Conservation (phyloP, 1,140 invertebrate genomes). For the Metaphire vulgaris region DNA sequence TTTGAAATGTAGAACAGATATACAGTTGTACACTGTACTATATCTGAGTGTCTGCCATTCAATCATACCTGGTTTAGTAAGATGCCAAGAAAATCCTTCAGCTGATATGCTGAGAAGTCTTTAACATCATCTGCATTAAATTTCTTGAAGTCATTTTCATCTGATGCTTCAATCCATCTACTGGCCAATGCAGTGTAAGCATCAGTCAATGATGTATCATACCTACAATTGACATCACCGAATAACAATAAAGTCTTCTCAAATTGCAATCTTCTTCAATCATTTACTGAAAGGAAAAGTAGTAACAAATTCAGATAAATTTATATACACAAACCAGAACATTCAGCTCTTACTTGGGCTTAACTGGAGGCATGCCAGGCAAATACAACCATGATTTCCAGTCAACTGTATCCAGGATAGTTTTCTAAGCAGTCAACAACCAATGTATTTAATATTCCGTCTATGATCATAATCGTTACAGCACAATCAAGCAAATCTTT, state of each 20-base stretch:
- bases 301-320: too few relatives aligned
- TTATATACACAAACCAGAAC: too few relatives aligned
- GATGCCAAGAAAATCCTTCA: slow-evolving; percentile 65
- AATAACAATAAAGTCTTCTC: background rate
- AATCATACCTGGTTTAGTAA: slow-evolving; percentile 56
- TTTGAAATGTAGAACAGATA: background rate
- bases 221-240: slow-evolving; percentile 54
- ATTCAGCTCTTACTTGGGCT: slow-evolving; percentile 74
- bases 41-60: background rate
- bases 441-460: slow-evolving; percentile 30
- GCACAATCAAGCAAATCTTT: too few relatives aligned
- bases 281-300: too few relatives aligned
- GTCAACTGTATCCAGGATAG: slow-evolving; percentile 59
- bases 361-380: slow-evolving; percentile 77
- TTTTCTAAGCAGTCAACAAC: slow-evolving; percentile 24
- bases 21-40: background rate
- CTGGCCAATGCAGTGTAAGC: slow-evolving; percentile 59
- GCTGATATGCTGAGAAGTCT: slow-evolving; percentile 62
- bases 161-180: slow-evolving; percentile 55
- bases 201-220: slow-evolving; percentile 64
- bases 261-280: too few relatives aligned
- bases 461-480: too few relatives aligned
- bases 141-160: slow-evolving; percentile 43
- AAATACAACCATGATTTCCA: slow-evolving; percentile 78
- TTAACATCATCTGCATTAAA: slow-evolving; percentile 56